Percentiles rank a stretch among this genome's conserved stretches.
These are phyloP conservation scores for Orchesella cincta DNA, from an alignment of 1,140 invertebrate species.

Conservation along the genomic window DNA sequence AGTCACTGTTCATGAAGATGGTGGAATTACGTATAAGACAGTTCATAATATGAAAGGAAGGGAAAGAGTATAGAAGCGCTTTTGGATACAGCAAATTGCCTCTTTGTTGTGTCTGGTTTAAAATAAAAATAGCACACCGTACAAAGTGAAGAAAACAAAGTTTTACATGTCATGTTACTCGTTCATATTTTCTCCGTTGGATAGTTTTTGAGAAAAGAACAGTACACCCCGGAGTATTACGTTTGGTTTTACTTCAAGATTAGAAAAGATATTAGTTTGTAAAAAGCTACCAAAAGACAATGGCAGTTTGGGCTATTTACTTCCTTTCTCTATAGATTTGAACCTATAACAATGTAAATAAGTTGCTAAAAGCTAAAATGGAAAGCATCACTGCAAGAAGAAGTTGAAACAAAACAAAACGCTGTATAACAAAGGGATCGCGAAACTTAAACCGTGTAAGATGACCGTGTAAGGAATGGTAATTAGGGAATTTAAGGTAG, in stretches of 20 bases:
- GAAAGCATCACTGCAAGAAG: background rate
- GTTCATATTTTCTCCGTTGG: background rate
- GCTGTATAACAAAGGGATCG: background rate
- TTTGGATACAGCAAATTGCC: too few species aligned
- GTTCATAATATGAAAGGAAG: too few species aligned
- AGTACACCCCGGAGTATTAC: background rate
- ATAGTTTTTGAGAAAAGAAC: background rate
- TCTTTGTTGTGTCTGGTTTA: too few species aligned
- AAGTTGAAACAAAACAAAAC: background rate
- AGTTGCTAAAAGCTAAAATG: background rate
- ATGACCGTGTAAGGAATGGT: background rate
- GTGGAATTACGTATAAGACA: too few species aligned
- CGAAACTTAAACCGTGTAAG: background rate
- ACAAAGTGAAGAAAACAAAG: background rate
- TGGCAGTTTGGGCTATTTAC: background rate
- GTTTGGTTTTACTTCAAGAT: background rate
- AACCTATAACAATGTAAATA: background rate
- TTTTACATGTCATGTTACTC: background rate
- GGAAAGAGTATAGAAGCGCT: too few species aligned
- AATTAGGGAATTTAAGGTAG: slow-evolving; percentile 6
- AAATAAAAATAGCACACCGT: too few species aligned
- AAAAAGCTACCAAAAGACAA: background rate
- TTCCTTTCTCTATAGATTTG: background rate
- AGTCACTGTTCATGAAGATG: too few species aligned
- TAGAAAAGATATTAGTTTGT: background rate